These are phyloP conservation scores for Perca flavescens DNA, from an alignment of 2,113 vertebrate genomes.

Conservation along the genomic window DNA sequence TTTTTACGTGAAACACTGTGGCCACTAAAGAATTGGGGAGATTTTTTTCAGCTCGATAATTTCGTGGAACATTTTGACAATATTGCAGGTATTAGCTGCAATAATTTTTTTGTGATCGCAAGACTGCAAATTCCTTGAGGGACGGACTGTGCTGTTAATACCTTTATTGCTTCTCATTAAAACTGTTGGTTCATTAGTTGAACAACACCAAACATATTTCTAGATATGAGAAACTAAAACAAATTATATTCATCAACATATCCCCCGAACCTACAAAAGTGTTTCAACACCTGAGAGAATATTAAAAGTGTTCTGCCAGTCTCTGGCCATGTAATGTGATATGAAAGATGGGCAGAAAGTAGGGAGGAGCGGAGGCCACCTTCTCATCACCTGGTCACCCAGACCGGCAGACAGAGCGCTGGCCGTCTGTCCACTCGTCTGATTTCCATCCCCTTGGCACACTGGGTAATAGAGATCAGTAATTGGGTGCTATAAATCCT, in stretches of 20 bases:
- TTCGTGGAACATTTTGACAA: not conserved
- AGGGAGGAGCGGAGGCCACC: slow-evolving; percentile 40
- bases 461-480: slow-evolving; percentile 82
- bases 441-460: slow-evolving; percentile 75
- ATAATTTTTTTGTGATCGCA: not conserved
- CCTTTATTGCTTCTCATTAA: slow-evolving; percentile 4
- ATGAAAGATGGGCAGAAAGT: slow-evolving; percentile 54
- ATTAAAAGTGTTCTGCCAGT: slow-evolving; percentile 42
- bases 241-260: not conserved
- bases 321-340: slow-evolving; percentile 35
- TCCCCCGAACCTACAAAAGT: slow-evolving; percentile 10
- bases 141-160: not conserved
- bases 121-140: not conserved
- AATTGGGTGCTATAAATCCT: slow-evolving; percentile 86
- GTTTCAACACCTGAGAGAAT: slow-evolving; percentile 37
- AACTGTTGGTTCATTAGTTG: not conserved
- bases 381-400: slow-evolving; percentile 66
- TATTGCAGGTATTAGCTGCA: not conserved
- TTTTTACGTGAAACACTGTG: slow-evolving; percentile 19
- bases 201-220: not conserved
- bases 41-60: slow-evolving; percentile 5
- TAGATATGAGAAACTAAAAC: slow-evolving; percentile 3
- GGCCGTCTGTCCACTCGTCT: slow-evolving; percentile 64
- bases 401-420: slow-evolving; percentile 55
- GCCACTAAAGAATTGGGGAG: slow-evolving; percentile 5